These are phyloP conservation scores for Aurelia aurita DNA, from an alignment of 30 jellyfish, hydroid and myxozoan genomes.

Conservation along the genomic window DNA sequence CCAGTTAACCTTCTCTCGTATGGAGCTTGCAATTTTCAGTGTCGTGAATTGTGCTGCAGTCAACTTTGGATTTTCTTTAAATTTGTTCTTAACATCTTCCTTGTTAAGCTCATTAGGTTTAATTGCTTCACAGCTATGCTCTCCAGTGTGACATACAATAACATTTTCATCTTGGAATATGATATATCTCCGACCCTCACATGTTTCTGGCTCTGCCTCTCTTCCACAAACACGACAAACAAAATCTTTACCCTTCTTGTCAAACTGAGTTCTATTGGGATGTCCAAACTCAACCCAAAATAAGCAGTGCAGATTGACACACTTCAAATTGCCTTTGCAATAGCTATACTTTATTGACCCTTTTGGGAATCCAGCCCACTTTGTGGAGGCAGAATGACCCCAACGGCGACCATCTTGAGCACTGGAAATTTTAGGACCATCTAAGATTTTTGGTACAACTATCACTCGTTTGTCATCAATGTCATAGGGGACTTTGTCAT, in stretches of 20 bases:
- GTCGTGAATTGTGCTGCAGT: background rate
- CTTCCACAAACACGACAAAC: slow-evolving; percentile 1
- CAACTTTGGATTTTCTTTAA: slow-evolving; percentile 6
- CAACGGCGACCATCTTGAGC: slow-evolving; percentile 14
- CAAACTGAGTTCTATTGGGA: background rate
- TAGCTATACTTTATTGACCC: background rate
- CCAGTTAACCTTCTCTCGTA: slow-evolving; percentile 7
- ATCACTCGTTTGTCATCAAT: background rate
- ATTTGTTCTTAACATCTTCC: background rate
- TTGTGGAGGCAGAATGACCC: slow-evolving; percentile 7
- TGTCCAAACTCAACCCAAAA: slow-evolving; percentile 11
- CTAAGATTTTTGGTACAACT: background rate
- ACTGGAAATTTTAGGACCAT: background rate
- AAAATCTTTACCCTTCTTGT: background rate
- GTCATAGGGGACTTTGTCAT: background rate
- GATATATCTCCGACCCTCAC: background rate
- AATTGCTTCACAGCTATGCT: slow-evolving; percentile 1
- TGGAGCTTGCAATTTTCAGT: slow-evolving; percentile 4
- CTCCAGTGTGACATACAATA: background rate
- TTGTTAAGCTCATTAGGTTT: background rate
- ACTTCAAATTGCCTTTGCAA: slow-evolving; percentile 2
- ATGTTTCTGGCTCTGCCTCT: background rate
- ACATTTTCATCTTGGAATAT: slow-evolving; percentile 9
- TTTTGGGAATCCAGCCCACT: background rate
- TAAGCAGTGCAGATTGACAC: background rate